Percentiles rank a stretch among this genome's conserved stretches.
phyloP scores from a whole-genome alignment of 1,140 invertebrate genomes.

The Drepana arcuata region DNA sequence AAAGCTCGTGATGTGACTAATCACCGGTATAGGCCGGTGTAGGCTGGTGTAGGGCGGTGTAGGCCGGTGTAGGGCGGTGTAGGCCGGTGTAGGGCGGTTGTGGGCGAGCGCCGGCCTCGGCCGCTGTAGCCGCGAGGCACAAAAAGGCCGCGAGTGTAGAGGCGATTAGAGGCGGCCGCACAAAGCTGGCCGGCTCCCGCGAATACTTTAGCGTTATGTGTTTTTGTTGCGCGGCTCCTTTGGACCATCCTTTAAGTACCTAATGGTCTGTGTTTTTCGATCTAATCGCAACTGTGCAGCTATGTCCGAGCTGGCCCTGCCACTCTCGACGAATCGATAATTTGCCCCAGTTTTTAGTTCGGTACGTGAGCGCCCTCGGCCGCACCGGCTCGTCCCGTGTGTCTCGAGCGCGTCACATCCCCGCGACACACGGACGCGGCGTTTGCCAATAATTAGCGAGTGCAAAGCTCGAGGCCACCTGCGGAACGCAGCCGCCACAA shows the following conservation, averaged over 20 bases:
- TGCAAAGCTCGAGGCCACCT: no score
- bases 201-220: conserved; percentile 18
- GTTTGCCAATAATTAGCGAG: no score
- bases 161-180: no score
- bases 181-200: conserved; percentile 16
- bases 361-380: not conserved
- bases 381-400: conserved; percentile 9
- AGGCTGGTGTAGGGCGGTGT: no score
- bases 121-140: conserved; percentile 3
- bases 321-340: no score
- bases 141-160: conserved; percentile 6
- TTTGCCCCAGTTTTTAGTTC: conserved; percentile 29
- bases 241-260: conserved; percentile 40
- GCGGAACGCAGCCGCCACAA: no score
- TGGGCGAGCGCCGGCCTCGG: not conserved
- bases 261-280: conserved; percentile 43
- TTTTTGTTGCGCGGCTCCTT: conserved; percentile 39
- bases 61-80: not conserved
- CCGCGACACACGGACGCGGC: not conserved
- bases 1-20: no score
- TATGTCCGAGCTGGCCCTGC: conserved; percentile 24
- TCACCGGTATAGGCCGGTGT: no score
- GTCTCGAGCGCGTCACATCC: not conserved
- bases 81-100: not conserved
- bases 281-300: conserved; percentile 35